phyloP scores from a whole-genome alignment of 2,113 vertebrate species.

The Donacobius atricapilla region DNA sequence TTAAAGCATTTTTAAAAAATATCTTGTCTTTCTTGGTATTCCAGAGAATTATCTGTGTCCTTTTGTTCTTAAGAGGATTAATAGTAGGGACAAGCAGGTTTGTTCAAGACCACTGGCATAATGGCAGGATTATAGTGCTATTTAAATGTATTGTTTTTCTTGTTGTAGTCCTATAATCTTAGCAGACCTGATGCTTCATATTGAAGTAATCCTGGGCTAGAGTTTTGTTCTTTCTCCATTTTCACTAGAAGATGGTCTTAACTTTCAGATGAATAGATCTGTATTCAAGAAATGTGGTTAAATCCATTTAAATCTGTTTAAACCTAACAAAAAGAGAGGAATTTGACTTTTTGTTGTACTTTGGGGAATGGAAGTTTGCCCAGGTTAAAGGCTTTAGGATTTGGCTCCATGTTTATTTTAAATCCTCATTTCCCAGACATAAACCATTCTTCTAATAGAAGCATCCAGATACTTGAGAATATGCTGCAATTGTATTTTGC shows the following conservation, averaged over 20 bases:
- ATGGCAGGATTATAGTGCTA: background rate
- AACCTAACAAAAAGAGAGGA: conserved; percentile 12
- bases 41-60: background rate
- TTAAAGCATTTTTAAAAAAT: background rate
- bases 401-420: conserved; percentile 45
- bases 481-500: conserved; percentile 13
- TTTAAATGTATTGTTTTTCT: background rate
- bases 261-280: background rate
- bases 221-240: background rate
- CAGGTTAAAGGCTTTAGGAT: conserved; percentile 28
- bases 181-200: background rate
- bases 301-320: background rate
- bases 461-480: conserved; percentile 42
- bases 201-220: background rate
- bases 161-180: background rate
- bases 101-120: background rate
- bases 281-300: background rate
- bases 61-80: background rate
- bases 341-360: conserved; percentile 23
- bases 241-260: background rate
- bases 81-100: background rate
- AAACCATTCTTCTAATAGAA: conserved; percentile 33
- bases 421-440: conserved; percentile 36
- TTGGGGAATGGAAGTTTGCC: conserved; percentile 36
- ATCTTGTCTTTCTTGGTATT: background rate